Percentiles rank a stretch among this genome's conserved stretches.
Evolutionary conservation across 2,113 vertebrate genomes (phyloP).

Genomic region (Irena cyanogastra): DNA sequence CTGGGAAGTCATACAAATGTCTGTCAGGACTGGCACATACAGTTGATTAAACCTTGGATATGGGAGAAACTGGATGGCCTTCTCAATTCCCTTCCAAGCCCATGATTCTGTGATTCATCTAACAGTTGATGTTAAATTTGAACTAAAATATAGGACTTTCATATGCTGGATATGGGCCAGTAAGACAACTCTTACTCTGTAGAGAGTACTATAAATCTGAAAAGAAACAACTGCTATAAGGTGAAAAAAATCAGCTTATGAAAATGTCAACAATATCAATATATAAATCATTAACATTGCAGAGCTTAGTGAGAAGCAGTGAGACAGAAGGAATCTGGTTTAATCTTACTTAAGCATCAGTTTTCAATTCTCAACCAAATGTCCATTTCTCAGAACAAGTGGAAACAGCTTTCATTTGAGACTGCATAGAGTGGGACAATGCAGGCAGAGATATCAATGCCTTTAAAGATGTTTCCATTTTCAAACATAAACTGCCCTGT

Average conservation of each 20-base stretch:
- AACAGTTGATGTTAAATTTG: not conserved
- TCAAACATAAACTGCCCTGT: not conserved
- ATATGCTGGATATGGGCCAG: not conserved
- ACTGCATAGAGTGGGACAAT: not conserved
- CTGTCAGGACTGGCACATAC: not conserved
- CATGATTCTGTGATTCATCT: slow-evolving; percentile 6
- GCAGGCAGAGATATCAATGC: not conserved
- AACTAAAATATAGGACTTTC: not conserved
- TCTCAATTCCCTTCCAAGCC: slow-evolving; percentile 7
- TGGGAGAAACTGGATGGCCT: not conserved
- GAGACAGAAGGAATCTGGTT: not conserved
- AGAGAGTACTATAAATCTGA: not conserved
- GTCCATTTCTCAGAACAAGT: not conserved
- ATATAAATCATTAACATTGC: not conserved
- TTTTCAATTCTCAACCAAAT: not conserved
- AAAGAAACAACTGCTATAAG: not conserved
- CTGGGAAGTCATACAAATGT: not conserved
- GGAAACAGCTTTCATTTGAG: not conserved
- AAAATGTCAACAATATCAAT: not conserved
- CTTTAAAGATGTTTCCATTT: not conserved
- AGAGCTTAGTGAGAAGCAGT: not conserved
- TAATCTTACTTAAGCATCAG: not conserved
- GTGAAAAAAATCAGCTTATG: not conserved
- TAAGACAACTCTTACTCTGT: not conserved
- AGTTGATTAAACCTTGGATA: not conserved